Percentiles rank a stretch among this genome's conserved stretches.
Evolutionary conservation across 2,797 vertebrate species (phyloP).

Genomic region (Dipus sagitta): DNA sequence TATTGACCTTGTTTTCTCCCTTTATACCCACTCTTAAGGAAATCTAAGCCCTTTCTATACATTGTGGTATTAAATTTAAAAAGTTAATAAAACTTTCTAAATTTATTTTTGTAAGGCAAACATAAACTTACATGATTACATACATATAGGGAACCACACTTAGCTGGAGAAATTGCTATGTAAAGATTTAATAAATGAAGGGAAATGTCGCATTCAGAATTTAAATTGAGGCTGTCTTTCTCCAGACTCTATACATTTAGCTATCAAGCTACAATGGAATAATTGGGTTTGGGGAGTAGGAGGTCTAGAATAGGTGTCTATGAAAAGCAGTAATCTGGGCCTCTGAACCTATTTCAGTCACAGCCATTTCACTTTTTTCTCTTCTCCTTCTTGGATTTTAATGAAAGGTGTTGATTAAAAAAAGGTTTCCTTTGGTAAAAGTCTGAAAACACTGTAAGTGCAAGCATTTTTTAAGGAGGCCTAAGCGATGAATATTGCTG

Average conservation of each 20-base stretch:
- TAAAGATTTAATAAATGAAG: not conserved
- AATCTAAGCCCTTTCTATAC: not conserved
- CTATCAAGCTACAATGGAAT: not conserved
- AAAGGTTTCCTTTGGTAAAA: conserved; percentile 45
- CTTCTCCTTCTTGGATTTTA: conserved; percentile 27
- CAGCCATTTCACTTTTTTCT: not conserved
- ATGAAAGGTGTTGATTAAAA: conserved; percentile 17
- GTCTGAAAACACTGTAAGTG: not conserved
- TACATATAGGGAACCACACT: not conserved
- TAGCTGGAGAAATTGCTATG: not conserved
- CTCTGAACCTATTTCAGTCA: conserved; percentile 6
- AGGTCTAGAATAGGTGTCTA: not conserved
- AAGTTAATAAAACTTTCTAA: not conserved
- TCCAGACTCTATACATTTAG: not conserved
- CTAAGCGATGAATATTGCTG: not conserved
- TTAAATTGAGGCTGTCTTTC: conserved; percentile 9
- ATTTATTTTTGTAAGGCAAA: too few species aligned
- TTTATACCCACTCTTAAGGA: not conserved
- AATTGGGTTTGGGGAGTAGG: not conserved
- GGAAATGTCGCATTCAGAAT: conserved; percentile 15
- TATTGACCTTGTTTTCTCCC: not conserved
- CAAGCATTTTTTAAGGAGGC: not conserved
- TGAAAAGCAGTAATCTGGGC: not conserved
- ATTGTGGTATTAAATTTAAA: conserved; percentile 16
- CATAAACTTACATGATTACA: not conserved